Evolutionary conservation across 2,888 invertebrate genomes (phyloP), one percentile per base, ranked within the genome.

Genomic region (Netelia inedita): DNA sequence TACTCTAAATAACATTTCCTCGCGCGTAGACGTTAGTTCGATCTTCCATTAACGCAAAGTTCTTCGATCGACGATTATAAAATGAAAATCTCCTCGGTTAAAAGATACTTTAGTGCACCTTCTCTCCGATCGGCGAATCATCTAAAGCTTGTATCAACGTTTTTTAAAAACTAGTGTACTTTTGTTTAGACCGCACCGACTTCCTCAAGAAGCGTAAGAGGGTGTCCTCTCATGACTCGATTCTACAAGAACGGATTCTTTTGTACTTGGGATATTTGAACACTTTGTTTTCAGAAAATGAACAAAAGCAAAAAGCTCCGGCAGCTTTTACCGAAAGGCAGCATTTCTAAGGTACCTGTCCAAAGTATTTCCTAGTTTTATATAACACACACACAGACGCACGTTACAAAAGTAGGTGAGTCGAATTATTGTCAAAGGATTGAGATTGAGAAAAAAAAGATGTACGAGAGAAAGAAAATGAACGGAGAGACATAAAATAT

Each of bases 241-340:
- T 84, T 85, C 85, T 86, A 88, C 82, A 74, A 73, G 78, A 90
- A 89, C 90, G 90, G 91, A 93, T 93, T 93, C 87, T 89, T 91
- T 89, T 93, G 91, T 91, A 93, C 93, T 79, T 79, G 92, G 90
- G 91, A 85, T 85, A 72, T 85, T 92, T 93, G 91, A 92, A 88
- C 92, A 89, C 90, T 92, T 88, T 94, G 93, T 95, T 95, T 95
- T 94, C 95, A 96, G 96, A 96, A 95, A 95, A 95, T 95, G 95
- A 95, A 95, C 94, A 95, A 95, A 95, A 95, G 94, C 94, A 95
- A 95, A 95, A 94, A 94, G 91, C 95, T 95, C 91, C 95, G 96
- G 90, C 94, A 95, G 94, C 94, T 95, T 93, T 95, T 96, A 94
- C 96, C 96, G 89, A 94, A 94, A 94, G 96, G 95, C 94, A 95